These are phyloP conservation scores for Eidolon dupreanum DNA, from an alignment of 2,797 vertebrate species.

Conservation along the genomic window DNA sequence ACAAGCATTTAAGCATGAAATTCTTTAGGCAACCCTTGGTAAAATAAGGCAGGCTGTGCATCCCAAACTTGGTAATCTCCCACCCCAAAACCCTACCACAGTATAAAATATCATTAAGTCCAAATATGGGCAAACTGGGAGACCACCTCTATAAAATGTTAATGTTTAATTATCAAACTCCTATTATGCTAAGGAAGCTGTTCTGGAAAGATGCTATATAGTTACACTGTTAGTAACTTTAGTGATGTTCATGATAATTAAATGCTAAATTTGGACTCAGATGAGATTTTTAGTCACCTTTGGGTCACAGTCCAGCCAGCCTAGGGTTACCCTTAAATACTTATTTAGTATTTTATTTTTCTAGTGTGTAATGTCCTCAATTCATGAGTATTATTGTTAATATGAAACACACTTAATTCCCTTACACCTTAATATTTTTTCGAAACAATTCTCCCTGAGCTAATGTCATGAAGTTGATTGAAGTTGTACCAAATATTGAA, in stretches of 20 bases:
- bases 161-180: conserved; percentile 72
- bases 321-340: conserved; percentile 45
- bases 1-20: background rate
- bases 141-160: conserved; percentile 58
- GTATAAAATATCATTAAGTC: conserved; percentile 32
- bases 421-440: conserved; percentile 1
- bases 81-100: background rate
- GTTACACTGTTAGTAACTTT: conserved; percentile 83
- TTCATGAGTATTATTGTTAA: conserved; percentile 24
- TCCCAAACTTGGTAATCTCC: conserved; percentile 4
- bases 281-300: conserved; percentile 84
- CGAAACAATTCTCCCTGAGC: conserved; percentile 4
- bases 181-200: conserved; percentile 59
- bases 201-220: conserved; percentile 67
- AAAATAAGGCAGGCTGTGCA: background rate
- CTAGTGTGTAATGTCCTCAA: conserved; percentile 12
- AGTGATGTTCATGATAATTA: conserved; percentile 79
- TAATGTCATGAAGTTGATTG: conserved; percentile 17
- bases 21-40: background rate
- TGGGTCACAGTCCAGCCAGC: conserved; percentile 67
- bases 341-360: conserved; percentile 62
- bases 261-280: conserved; percentile 82
- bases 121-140: conserved; percentile 17
- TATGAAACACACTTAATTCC: conserved; percentile 28
- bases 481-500: background rate